phyloP scores from a whole-genome alignment of 1,140 invertebrate species.

The Matsumurasca onukii region DNA sequence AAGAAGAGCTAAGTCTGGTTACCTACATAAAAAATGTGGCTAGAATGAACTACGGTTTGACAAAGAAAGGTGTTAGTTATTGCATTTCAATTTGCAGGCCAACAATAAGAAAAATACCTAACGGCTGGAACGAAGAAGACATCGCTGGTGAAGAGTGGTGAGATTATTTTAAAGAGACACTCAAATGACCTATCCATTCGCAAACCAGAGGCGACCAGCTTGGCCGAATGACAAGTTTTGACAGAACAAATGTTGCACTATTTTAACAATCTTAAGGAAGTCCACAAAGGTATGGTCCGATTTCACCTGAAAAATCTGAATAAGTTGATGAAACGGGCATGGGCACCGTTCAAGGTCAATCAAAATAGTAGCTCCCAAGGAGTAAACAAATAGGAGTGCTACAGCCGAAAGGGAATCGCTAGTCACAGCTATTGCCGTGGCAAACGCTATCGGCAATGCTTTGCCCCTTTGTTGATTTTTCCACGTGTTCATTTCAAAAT shows the following conservation, averaged over 20 bases:
- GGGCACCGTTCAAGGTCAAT: slow-evolving; percentile 37
- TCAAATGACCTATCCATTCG: slow-evolving; percentile 42
- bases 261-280: slow-evolving; percentile 44
- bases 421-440: slow-evolving; percentile 41
- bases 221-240: slow-evolving; percentile 43
- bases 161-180: slow-evolving; percentile 42
- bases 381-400: slow-evolving; percentile 46
- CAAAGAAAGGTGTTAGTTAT: slow-evolving; percentile 5
- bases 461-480: slow-evolving; percentile 49
- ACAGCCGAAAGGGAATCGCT: slow-evolving; percentile 44
- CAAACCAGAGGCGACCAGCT: slow-evolving; percentile 44
- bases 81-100: neutral
- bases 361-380: slow-evolving; percentile 36
- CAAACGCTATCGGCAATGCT: slow-evolving; percentile 46
- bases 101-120: slow-evolving; percentile 2
- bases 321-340: slow-evolving; percentile 44
- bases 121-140: slow-evolving; percentile 11
- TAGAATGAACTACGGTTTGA: neutral
- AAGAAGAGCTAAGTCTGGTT: neutral
- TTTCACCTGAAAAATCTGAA: slow-evolving; percentile 38
- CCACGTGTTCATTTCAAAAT: slow-evolving; percentile 44
- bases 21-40: slow-evolving; percentile 9
- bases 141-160: too few species aligned
- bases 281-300: slow-evolving; percentile 28
- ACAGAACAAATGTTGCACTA: slow-evolving; percentile 43